Conservation (phyloP, 2,797 vertebrate genomes). For the Arnoldichthys spilopterus region DNA sequence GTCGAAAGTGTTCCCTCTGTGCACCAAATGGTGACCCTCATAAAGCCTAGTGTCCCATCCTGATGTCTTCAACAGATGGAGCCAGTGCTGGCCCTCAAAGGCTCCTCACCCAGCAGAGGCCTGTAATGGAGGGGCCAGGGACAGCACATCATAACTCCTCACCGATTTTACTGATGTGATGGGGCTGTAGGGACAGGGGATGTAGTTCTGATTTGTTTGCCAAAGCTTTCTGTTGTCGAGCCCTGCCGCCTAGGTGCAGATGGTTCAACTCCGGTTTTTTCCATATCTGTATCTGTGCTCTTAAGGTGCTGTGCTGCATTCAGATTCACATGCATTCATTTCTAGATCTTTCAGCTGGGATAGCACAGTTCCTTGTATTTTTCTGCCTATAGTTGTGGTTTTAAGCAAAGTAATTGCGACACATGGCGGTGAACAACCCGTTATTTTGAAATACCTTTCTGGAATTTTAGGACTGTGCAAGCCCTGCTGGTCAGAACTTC, state of each 20-base stretch:
- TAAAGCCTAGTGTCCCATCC: conserved; percentile 1
- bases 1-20: neutral
- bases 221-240: conserved; percentile 11
- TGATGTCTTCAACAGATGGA: conserved; percentile 25
- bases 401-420: neutral
- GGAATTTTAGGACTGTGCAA: neutral
- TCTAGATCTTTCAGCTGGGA: too few species aligned
- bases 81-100: neutral
- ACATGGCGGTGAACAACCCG: neutral
- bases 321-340: neutral
- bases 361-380: neutral
- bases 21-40: neutral
- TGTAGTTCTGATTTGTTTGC: neutral
- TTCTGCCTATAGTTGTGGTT: neutral
- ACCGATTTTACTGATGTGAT: conserved; percentile 13
- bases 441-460: neutral
- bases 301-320: neutral
- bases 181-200: neutral
- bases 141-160: conserved; percentile 10
- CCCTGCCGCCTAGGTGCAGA: neutral
- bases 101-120: neutral
- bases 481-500: neutral
- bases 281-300: neutral
- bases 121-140: conserved; percentile 14
- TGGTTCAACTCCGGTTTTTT: neutral